Evolutionary conservation across 1,140 invertebrate genomes (phyloP), one percentile per base, ranked within the genome.

Genomic region (Drosophila suzukii): DNA sequence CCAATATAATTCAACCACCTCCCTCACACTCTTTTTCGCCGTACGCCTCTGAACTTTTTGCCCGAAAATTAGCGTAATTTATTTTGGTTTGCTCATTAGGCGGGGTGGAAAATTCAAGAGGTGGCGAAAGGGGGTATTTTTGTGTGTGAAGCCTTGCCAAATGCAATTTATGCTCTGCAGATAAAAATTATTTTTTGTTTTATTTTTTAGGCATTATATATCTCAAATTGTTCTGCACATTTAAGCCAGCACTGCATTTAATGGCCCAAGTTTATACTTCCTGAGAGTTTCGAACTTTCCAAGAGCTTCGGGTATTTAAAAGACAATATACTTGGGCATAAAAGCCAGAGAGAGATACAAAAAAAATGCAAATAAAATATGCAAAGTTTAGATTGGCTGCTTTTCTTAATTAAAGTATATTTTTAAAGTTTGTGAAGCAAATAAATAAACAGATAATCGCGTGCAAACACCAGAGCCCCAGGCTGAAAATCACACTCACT

Each of bases 61-160:
- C 56, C 62, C 79, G 58, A 77, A 80, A 89, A 83, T 84, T 84
- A 84, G 68, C 84, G 74, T 72, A 89, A 89, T 90, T 85, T 81
- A 89, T 89, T 84, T 78, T 47, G 54, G 68, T 56, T 50, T 54
- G 74, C 81, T 89, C 78, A 85, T 81, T 85, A 86, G 78, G 77
- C 32, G n/a, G 43, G 27, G 17, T 46, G 50, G 41, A 8, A 39
- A 53, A 46, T 71, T 32, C 51, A 27, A 5, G 2, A 4, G 43
- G 30, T 34, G 53, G 3, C 27, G 34, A 8, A 30, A 17, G 2
- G 15, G 13, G 4, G 39, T n/a, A n/a, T 24, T 47, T 43, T 10
- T 34, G 44, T 53, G 66, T 39, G 36, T 55, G 41, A 47, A 38
- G 70, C 68, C 49, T 82, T 70, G 67, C 75, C 68, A 86, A 86